These are phyloP conservation scores for Stegastes partitus DNA, from an alignment of 2,113 vertebrate genomes.

Conservation along the genomic window DNA sequence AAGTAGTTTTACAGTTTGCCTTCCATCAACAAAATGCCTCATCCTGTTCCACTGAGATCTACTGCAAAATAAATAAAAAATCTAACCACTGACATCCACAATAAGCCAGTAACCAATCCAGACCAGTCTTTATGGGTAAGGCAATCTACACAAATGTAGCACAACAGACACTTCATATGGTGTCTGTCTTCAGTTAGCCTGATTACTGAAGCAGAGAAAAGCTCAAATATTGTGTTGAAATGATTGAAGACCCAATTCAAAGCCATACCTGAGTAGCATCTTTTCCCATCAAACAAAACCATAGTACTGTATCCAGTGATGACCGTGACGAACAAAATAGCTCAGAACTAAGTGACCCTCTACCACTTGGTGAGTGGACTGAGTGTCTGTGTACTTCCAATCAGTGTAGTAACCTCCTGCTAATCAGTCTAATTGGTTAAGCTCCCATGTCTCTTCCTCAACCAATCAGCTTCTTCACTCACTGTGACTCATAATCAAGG, in stretches of 20 bases:
- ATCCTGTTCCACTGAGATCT: too few relatives aligned
- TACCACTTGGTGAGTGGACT: constrained; percentile 57
- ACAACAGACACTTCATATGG: not conserved
- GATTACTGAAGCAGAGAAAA: not conserved
- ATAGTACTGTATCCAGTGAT: constrained; percentile 69
- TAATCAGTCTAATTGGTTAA: constrained; percentile 83
- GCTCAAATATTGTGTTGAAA: not conserved
- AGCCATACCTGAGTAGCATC: constrained; percentile 80
- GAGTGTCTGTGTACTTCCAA: constrained; percentile 23
- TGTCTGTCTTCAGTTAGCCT: too few relatives aligned
- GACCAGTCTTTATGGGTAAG: not conserved
- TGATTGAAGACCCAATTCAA: not conserved
- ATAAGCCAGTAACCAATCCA: too few relatives aligned
- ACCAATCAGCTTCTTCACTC: constrained; percentile 75
- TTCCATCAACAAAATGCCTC: too few relatives aligned
- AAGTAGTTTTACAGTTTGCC: too few relatives aligned
- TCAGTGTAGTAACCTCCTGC: constrained; percentile 58
- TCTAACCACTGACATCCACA: too few relatives aligned
- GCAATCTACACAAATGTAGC: not conserved
- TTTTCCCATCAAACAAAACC: constrained; percentile 83
- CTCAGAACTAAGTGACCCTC: constrained; percentile 56
- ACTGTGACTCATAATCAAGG: constrained; percentile 37
- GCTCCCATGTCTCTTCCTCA: constrained; percentile 34
- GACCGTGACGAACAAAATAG: constrained; percentile 56
- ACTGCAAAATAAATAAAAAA: too few relatives aligned